Percentiles rank a stretch among this genome's conserved stretches.
phyloP scores from a whole-genome alignment of 2,888 invertebrate species.

The Leptinotarsa juncta region DNA sequence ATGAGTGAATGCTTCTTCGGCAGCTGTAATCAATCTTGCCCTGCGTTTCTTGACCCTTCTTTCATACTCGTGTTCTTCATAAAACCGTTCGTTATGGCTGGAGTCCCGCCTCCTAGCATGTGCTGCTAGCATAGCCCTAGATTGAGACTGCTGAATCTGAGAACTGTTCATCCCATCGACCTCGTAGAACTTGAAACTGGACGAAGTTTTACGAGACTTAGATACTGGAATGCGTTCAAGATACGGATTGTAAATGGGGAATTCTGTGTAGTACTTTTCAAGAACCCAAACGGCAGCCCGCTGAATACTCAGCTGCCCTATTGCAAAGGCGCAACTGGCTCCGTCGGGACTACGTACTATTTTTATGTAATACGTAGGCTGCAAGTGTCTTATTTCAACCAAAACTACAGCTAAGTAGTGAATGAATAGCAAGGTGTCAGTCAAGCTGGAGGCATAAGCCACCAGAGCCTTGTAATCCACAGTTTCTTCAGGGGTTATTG shows the following conservation, averaged over 20 bases:
- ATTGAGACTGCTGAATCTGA: slow-evolving; percentile 77
- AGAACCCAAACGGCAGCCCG: slow-evolving; percentile 94
- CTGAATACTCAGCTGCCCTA: slow-evolving; percentile 93
- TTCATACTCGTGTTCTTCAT: slow-evolving; percentile 98
- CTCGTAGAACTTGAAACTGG: slow-evolving; percentile 96
- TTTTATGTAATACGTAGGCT: slow-evolving; percentile 89
- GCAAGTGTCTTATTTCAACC: slow-evolving; percentile 92
- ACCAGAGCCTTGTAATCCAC: slow-evolving; percentile 90
- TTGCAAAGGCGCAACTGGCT: slow-evolving; percentile 86
- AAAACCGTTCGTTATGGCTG: slow-evolving; percentile 96
- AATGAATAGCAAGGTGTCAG: slow-evolving; percentile 93
- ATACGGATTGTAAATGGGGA: slow-evolving; percentile 96
- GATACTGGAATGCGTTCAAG: slow-evolving; percentile 90
- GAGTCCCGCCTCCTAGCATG: slow-evolving; percentile 88
- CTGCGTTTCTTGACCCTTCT: slow-evolving; percentile 90
- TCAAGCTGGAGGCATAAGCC: slow-evolving; percentile 90
- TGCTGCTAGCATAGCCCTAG: slow-evolving; percentile 77
- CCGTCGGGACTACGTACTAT: slow-evolving; percentile 97
- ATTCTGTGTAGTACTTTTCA: slow-evolving; percentile 95
- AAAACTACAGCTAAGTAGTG: slow-evolving; percentile 94
- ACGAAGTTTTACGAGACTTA: slow-evolving; percentile 81
- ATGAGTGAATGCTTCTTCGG: slow-evolving; percentile 98
- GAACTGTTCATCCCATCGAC: slow-evolving; percentile 83
- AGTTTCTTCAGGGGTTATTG: slow-evolving; percentile 82
- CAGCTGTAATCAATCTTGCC: slow-evolving; percentile 90